A percentile compares a stretch with the other conserved stretches of the same genome.
These are phyloP conservation scores for Limnothrissa miodon DNA, from an alignment of 2,113 vertebrate genomes.

Conservation along the genomic window DNA sequence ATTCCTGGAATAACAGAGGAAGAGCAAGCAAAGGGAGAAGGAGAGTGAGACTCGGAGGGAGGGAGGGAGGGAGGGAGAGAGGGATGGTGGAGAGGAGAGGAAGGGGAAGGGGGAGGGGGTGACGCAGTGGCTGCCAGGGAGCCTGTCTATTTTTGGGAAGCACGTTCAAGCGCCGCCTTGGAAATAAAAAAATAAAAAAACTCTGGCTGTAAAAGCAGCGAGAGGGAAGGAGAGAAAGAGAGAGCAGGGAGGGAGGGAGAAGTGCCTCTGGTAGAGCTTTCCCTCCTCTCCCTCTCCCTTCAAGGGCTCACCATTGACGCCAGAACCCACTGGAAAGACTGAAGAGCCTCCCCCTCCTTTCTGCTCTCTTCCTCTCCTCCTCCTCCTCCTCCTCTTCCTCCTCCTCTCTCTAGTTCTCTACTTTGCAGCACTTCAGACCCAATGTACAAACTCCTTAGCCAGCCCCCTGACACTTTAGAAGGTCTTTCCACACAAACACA, in stretches of 20 bases:
- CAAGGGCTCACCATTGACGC: conserved; percentile 29
- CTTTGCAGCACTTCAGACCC: background rate
- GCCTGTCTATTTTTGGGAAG: conserved; percentile 45
- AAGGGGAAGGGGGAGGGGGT: no score
- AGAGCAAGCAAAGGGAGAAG: conserved; percentile 17
- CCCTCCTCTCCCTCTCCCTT: conserved; percentile 16
- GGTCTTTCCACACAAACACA: background rate
- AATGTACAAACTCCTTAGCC: background rate
- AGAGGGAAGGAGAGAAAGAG: background rate
- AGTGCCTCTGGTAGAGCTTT: background rate
- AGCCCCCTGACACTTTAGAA: background rate
- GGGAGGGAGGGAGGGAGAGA: background rate
- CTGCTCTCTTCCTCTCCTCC: background rate
- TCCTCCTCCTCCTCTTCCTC: no score
- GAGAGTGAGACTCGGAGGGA: background rate
- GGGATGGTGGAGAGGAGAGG: background rate
- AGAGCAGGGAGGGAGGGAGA: background rate
- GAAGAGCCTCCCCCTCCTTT: conserved; percentile 31
- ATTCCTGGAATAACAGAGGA: conserved; percentile 46
- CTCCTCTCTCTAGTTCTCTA: background rate
- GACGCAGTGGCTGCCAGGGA: background rate
- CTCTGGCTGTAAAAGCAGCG: conserved; percentile 34
- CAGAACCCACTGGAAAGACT: conserved; percentile 41
- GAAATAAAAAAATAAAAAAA: conserved; percentile 27
- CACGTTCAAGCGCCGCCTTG: conserved; percentile 37